Evolutionary conservation across 2,888 invertebrate species (phyloP).

Genomic region (Drosophila kambysellisi): DNA sequence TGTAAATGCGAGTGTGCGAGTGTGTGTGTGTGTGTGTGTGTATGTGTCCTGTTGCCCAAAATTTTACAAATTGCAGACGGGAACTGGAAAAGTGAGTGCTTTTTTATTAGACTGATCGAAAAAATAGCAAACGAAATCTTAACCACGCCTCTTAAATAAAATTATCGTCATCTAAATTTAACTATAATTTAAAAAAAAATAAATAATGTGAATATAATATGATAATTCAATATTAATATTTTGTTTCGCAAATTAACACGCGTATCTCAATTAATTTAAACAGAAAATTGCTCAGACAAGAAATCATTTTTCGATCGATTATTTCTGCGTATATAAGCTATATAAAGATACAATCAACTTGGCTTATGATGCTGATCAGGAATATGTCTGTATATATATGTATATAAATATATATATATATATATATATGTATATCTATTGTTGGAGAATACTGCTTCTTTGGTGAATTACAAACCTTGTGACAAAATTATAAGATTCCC

Average conservation of each 20-base stretch:
- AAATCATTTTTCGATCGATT: background rate
- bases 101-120: background rate
- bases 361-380: too few species aligned
- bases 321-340: background rate
- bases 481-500: background rate
- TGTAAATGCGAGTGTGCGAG: conserved; percentile 7
- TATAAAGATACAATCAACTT: background rate
- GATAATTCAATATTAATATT: background rate
- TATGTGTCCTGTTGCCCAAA: background rate
- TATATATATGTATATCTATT: background rate
- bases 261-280: background rate
- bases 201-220: too few species aligned
- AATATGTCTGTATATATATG: background rate
- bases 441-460: background rate
- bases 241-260: too few species aligned
- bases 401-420: background rate
- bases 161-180: background rate
- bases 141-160: background rate
- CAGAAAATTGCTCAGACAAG: too few species aligned
- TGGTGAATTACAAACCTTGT: background rate
- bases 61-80: background rate
- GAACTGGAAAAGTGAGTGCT: background rate
- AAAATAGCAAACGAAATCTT: background rate
- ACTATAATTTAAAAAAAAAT: background rate
- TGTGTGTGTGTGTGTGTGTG: too few species aligned